phyloP scores from a whole-genome alignment of 2,888 invertebrate genomes.

The Theretra japonica region DNA sequence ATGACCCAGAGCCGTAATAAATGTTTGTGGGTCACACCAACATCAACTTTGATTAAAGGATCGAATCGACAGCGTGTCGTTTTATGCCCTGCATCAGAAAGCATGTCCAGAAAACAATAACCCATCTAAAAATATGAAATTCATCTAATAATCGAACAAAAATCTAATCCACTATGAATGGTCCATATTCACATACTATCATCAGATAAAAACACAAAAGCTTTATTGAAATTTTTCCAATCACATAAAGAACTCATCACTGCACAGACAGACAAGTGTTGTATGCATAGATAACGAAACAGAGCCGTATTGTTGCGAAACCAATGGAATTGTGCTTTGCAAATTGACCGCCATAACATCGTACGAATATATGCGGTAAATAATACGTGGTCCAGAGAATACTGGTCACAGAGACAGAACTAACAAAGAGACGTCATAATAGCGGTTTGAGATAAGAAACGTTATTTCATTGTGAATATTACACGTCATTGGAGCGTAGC shows the following conservation, averaged over 20 bases:
- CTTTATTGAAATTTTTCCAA: slow-evolving; percentile 9
- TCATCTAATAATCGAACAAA: too few species aligned
- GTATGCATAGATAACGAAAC: slow-evolving; percentile 7
- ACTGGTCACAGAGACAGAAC: slow-evolving; percentile 36
- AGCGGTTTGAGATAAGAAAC: slow-evolving; percentile 34
- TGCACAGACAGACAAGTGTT: slow-evolving; percentile 12
- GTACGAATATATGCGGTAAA: slow-evolving; percentile 39
- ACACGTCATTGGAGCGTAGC: slow-evolving; percentile 29
- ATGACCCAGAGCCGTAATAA: too few species aligned
- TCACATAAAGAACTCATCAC: slow-evolving; percentile 19
- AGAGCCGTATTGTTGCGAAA: slow-evolving; percentile 20
- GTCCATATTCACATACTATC: neutral
- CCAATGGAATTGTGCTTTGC: slow-evolving; percentile 24
- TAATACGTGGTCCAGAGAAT: slow-evolving; percentile 33
- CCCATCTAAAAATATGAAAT: too few species aligned
- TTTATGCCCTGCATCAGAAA: too few species aligned
- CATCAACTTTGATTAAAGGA: too few species aligned
- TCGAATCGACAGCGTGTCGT: too few species aligned
- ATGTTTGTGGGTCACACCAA: too few species aligned
- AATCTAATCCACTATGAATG: neutral
- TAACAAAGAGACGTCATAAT: slow-evolving; percentile 34
- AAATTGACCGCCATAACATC: slow-evolving; percentile 37
- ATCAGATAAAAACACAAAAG: neutral
- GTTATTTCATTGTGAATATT: slow-evolving; percentile 35
- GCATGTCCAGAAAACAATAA: too few species aligned